These are phyloP conservation scores for Maylandia zebra DNA, from an alignment of 2,113 vertebrate species.

Conservation along the genomic window DNA sequence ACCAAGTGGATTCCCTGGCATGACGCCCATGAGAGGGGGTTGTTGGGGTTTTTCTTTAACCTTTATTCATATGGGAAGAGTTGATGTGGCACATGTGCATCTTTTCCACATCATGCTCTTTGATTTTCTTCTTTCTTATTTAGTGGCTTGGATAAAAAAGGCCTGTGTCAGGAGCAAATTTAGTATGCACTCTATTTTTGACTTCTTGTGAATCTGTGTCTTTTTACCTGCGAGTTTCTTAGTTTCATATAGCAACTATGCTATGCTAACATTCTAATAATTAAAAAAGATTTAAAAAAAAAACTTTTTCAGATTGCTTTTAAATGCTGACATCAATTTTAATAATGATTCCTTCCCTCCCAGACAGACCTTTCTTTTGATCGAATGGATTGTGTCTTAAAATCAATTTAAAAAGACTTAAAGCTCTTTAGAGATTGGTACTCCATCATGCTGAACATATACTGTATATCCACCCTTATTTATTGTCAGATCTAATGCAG, in stretches of 20 bases:
- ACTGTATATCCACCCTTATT: neutral
- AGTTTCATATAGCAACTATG: neutral
- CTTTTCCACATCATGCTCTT: neutral
- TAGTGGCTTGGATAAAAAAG: neutral
- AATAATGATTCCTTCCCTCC: neutral
- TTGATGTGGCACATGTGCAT: neutral
- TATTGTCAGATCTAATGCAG: neutral
- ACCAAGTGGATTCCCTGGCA: conserved; percentile 18
- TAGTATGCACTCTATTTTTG: neutral
- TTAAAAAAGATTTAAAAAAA: fast-evolving
- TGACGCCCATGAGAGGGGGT: neutral
- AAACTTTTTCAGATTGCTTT: neutral
- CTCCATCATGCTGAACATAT: conserved; percentile 16
- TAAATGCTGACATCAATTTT: neutral
- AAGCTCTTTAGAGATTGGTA: neutral
- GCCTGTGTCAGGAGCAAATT: neutral
- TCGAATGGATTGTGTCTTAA: neutral
- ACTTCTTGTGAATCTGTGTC: fast-evolving
- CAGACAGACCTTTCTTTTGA: neutral
- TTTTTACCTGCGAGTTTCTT: neutral
- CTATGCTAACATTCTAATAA: neutral
- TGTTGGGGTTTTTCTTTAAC: neutral
- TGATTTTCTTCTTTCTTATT: neutral
- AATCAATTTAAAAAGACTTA: neutral
- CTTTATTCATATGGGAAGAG: neutral